Percentiles rank a stretch among this genome's conserved stretches.
These are phyloP conservation scores for Portunus trituberculatus DNA, from an alignment of 1,140 invertebrate species.

Conservation along the genomic window DNA sequence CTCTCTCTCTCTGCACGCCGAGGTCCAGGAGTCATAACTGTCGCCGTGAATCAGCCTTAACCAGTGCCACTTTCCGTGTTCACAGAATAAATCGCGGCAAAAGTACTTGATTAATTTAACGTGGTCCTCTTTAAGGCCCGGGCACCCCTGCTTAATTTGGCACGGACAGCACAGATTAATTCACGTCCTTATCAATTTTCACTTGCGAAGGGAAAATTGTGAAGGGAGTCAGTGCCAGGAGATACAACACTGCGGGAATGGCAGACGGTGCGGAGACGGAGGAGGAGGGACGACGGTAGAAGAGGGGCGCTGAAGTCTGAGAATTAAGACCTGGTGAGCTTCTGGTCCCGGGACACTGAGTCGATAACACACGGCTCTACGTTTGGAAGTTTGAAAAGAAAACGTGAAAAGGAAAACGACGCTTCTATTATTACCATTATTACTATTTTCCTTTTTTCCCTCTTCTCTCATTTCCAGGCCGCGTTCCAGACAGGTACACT, in stretches of 20 bases:
- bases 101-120: constrained; percentile 5
- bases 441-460: neutral
- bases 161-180: neutral
- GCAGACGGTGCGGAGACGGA: neutral
- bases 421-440: neutral
- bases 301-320: neutral
- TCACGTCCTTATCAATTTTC: neutral
- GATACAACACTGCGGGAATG: neutral
- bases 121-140: neutral
- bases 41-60: neutral
- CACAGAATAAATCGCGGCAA: neutral
- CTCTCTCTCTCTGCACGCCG: neutral
- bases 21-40: neutral
- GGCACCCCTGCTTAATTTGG: neutral
- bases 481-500: neutral
- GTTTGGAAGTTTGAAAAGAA: neutral
- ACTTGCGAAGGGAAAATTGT: neutral
- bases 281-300: no score
- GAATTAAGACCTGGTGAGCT: neutral
- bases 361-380: neutral
- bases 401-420: neutral
- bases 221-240: neutral
- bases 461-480: neutral
- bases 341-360: no score
- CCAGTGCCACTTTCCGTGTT: constrained; percentile 9